phyloP scores from a whole-genome alignment of 2,888 invertebrate species.

The Sinopyrophorus schimmeli region DNA sequence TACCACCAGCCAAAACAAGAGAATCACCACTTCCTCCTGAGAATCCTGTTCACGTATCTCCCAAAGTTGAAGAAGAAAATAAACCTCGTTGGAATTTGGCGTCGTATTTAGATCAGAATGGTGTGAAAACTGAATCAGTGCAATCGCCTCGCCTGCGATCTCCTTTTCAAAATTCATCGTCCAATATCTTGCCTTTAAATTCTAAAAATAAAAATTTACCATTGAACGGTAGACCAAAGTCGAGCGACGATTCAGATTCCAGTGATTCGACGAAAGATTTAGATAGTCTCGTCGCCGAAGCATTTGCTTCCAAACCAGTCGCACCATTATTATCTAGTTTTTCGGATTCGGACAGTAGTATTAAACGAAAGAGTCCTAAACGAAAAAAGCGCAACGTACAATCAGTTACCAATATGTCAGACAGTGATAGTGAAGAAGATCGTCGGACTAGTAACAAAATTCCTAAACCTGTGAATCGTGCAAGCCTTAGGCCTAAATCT shows the following conservation, averaged over 20 bases:
- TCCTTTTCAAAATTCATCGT: conserved; percentile 32
- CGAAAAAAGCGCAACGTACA: conserved; percentile 49
- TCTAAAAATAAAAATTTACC: conserved; percentile 30
- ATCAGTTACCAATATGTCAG: conserved; percentile 39
- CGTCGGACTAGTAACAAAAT: conserved; percentile 41
- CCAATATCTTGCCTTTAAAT: conserved; percentile 34
- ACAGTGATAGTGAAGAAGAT: conserved; percentile 48
- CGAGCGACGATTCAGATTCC: conserved; percentile 51
- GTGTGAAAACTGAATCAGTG: conserved; percentile 35
- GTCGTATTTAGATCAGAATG: conserved; percentile 52
- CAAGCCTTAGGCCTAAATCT: conserved; percentile 50
- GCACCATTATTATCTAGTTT: conserved; percentile 62
- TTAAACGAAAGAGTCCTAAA: conserved; percentile 35
- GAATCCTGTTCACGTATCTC: conserved; percentile 48
- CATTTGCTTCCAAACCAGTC: conserved; percentile 42
- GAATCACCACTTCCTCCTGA: conserved; percentile 41
- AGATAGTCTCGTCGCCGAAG: conserved; percentile 61
- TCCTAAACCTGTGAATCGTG: conserved; percentile 48
- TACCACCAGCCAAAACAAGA: conserved; percentile 32
- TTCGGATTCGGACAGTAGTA: conserved; percentile 58
- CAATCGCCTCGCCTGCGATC: conserved; percentile 36
- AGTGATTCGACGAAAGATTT: conserved; percentile 62
- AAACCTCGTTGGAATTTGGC: conserved; percentile 55
- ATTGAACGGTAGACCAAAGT: conserved; percentile 41
- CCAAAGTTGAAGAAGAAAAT: conserved; percentile 55